These are phyloP conservation scores for Villa cingulata DNA, from an alignment of 2,888 invertebrate species.

Conservation along the genomic window DNA sequence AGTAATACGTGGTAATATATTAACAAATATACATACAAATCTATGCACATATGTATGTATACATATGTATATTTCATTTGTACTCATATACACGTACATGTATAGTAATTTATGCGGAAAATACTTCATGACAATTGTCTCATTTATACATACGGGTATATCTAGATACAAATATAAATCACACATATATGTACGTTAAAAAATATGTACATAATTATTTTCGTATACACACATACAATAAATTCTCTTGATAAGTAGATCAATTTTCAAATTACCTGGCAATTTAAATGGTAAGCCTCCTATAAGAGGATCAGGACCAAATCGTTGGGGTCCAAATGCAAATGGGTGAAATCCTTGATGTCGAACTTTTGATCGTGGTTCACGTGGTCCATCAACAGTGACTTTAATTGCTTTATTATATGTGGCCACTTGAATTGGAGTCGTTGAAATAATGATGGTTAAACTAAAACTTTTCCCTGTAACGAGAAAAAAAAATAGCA, in stretches of 20 bases:
- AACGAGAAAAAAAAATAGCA: constrained; percentile 19
- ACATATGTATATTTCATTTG: too few species aligned
- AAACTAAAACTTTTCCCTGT: constrained; percentile 94
- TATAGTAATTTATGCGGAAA: background rate
- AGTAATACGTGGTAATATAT: too few species aligned
- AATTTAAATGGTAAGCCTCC: constrained; percentile 70
- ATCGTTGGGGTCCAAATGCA: constrained; percentile 71
- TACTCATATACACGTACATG: too few species aligned
- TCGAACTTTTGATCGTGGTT: constrained; percentile 86
- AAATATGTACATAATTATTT: too few species aligned
- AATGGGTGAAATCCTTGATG: constrained; percentile 82
- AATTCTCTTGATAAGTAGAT: constrained; percentile 2
- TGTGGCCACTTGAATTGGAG: constrained; percentile 91
- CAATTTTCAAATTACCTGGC: constrained; percentile 48
- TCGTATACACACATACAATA: background rate
- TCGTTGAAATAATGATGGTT: constrained; percentile 87
- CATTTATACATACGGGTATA: background rate
- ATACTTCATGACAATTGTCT: background rate
- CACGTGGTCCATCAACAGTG: constrained; percentile 96
- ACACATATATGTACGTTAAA: background rate
- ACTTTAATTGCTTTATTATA: constrained; percentile 98
- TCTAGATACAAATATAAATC: too few species aligned
- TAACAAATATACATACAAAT: too few species aligned
- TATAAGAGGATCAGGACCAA: constrained; percentile 67
- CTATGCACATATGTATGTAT: too few species aligned